Percentiles rank a stretch among this genome's conserved stretches.
These are phyloP conservation scores for Muscicapa striata DNA, from an alignment of 2,797 vertebrate genomes.

Conservation along the genomic window DNA sequence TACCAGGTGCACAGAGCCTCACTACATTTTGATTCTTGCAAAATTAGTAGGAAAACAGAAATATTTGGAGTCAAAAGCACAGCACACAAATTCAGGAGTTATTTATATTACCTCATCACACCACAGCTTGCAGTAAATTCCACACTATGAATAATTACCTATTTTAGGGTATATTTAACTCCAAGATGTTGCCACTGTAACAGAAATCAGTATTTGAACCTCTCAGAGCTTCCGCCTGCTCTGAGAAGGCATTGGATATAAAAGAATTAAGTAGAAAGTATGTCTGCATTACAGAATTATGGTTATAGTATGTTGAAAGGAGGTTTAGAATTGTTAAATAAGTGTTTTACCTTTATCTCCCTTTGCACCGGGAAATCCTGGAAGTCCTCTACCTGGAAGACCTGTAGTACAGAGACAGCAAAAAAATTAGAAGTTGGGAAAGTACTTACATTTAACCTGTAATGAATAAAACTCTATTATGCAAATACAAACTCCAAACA, in stretches of 20 bases:
- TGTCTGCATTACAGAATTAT: not conserved
- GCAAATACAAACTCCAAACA: not conserved
- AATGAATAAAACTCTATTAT: not conserved
- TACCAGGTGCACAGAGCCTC: not conserved
- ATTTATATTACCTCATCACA: constrained; percentile 47
- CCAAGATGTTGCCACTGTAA: constrained; percentile 25
- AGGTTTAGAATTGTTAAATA: not conserved
- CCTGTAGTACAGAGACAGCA: constrained; percentile 74
- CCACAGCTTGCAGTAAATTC: constrained; percentile 24
- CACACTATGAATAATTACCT: constrained; percentile 39
- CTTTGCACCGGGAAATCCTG: constrained; percentile 80
- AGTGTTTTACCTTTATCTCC: constrained; percentile 86
- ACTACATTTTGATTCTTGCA: not conserved
- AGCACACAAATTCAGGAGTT: constrained; percentile 11
- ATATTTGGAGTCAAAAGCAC: constrained; percentile 27
- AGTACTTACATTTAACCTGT: not conserved
- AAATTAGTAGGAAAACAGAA: constrained; percentile 58
- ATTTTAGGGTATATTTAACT: constrained; percentile 53
- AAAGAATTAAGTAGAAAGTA: not conserved
- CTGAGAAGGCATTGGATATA: not conserved
- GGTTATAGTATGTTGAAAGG: not conserved
- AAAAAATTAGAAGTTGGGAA: not conserved
- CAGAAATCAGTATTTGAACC: constrained; percentile 40
- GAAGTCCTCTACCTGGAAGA: constrained; percentile 84
- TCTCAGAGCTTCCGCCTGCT: constrained; percentile 17